Percentiles rank a stretch among this genome's conserved stretches.
These are phyloP conservation scores for Ormia ochracea DNA, from an alignment of 2,888 invertebrate genomes.

Conservation along the genomic window DNA sequence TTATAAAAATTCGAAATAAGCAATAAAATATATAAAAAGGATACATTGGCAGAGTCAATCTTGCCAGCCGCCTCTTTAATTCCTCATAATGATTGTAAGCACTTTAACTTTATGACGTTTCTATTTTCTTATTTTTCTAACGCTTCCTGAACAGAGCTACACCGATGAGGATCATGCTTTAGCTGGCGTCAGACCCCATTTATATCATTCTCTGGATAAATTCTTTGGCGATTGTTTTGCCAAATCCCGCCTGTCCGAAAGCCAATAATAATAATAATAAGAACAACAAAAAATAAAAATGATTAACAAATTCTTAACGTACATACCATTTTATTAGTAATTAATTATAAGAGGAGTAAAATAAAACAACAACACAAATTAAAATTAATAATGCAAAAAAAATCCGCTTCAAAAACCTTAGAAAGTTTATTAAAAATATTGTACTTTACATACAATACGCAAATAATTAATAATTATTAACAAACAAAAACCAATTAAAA, in stretches of 20 bases:
- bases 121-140: not conserved
- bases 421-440: constrained; percentile 40
- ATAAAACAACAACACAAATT: constrained; percentile 18
- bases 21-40: too few species aligned
- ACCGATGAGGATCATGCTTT: constrained; percentile 96
- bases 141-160: constrained; percentile 84
- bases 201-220: constrained; percentile 92
- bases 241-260: constrained; percentile 69
- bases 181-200: constrained; percentile 87
- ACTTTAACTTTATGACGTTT: not conserved
- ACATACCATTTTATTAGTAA: constrained; percentile 43
- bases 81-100: not conserved
- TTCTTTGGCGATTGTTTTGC: constrained; percentile 81
- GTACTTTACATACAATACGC: constrained; percentile 60
- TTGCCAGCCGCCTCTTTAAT: not conserved
- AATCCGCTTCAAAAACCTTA: constrained; percentile 17
- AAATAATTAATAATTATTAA: constrained; percentile 3
- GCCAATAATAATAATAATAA: constrained; percentile 31
- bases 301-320: not conserved
- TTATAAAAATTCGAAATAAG: too few species aligned
- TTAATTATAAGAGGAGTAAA: constrained; percentile 48
- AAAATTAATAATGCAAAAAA: constrained; percentile 15
- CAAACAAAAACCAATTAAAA: constrained; percentile 32
- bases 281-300: too few species aligned
- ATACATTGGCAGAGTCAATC: too few species aligned